Conservation (phyloP, 2,113 vertebrate species). For the Strix uralensis region DNA sequence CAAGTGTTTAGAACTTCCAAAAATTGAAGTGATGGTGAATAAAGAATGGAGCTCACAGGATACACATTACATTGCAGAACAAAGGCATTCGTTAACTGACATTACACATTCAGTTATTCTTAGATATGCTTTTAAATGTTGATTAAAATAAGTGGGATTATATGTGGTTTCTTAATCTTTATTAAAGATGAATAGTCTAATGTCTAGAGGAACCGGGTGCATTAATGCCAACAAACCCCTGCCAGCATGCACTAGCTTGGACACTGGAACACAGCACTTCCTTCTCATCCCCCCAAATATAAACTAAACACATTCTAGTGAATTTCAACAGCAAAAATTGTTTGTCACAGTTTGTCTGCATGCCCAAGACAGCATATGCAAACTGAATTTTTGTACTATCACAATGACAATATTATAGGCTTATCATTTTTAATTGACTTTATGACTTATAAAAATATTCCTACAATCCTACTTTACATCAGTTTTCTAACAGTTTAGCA, state of each 20-base stretch:
- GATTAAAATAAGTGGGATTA: background rate
- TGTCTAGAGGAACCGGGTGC: background rate
- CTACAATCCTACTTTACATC: constrained; percentile 58
- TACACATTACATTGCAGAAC: background rate
- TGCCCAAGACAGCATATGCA: constrained; percentile 37
- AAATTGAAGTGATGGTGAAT: background rate
- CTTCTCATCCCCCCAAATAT: constrained; percentile 44
- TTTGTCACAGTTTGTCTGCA: constrained; percentile 20
- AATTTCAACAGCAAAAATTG: constrained; percentile 23
- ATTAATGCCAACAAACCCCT: background rate
- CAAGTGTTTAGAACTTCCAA: background rate
- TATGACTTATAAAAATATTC: constrained; percentile 73
- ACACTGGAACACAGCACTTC: background rate
- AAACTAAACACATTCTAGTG: constrained; percentile 15
- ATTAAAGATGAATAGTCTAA: background rate
- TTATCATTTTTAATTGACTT: constrained; percentile 79
- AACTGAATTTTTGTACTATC: constrained; percentile 50
- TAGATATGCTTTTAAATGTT: background rate
- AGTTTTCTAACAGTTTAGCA: constrained; percentile 72
- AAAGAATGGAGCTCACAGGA: background rate
- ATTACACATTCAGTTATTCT: background rate
- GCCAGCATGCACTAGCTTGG: background rate
- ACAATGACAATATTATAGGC: constrained; percentile 58
- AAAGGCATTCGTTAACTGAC: background rate
- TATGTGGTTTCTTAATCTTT: background rate